Percentiles rank a stretch among this genome's conserved stretches.
These are phyloP conservation scores for Syngnathus typhle DNA, from an alignment of 2,113 vertebrate genomes.

Conservation along the genomic window DNA sequence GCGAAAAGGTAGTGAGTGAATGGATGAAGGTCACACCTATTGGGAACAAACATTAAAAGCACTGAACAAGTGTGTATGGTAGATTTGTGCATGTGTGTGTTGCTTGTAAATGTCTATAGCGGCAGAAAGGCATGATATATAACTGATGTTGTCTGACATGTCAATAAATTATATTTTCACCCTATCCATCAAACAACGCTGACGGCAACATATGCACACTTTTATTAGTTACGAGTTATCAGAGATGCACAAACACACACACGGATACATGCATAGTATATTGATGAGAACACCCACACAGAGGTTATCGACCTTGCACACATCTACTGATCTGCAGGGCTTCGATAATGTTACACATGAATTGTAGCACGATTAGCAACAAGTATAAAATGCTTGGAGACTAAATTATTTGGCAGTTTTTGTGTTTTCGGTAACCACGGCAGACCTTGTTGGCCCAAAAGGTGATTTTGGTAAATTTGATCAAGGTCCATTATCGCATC, in stretches of 20 bases:
- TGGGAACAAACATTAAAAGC: slow-evolving; percentile 43
- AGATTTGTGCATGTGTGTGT: slow-evolving; percentile 20
- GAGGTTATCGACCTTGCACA: background rate
- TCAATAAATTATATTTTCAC: slow-evolving; percentile 65
- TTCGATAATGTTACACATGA: slow-evolving; percentile 4
- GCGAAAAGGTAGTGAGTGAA: slow-evolving; percentile 37
- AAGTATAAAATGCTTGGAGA: too few species aligned
- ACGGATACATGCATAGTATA: background rate
- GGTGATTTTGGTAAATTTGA: too few species aligned
- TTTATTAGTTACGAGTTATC: slow-evolving; percentile 30
- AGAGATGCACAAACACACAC: slow-evolving; percentile 33
- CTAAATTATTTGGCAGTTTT: too few species aligned
- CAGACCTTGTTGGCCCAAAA: background rate
- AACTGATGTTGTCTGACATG: slow-evolving; percentile 67
- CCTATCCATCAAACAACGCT: slow-evolving; percentile 56
- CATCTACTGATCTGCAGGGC: slow-evolving; percentile 6
- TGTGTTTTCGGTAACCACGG: too few species aligned
- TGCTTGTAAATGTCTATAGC: slow-evolving; percentile 37
- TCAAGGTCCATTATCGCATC: too few species aligned
- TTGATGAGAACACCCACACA: background rate
- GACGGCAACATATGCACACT: slow-evolving; percentile 56
- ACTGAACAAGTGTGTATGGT: slow-evolving; percentile 17
- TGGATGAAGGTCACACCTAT: slow-evolving; percentile 55
- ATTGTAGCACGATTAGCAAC: too few species aligned
- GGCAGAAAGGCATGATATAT: slow-evolving; percentile 53